Base-by-base conservation (phyloP, 37 sponge, comb jelly and placozoan genomes). In the Axinella damicornis region DNA sequence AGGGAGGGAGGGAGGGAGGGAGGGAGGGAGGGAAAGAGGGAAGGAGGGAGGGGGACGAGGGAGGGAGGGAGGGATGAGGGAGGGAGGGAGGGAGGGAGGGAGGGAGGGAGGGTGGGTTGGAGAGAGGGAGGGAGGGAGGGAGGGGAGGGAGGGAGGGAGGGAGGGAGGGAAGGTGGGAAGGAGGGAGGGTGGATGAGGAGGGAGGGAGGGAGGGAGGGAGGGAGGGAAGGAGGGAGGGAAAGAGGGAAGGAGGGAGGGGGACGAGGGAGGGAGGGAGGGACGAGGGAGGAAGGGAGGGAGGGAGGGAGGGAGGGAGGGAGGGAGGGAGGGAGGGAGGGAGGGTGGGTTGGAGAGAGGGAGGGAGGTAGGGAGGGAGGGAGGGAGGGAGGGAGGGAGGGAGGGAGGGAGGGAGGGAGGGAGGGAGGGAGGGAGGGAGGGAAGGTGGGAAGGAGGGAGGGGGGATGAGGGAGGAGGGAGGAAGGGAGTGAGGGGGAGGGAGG, bases 331-430 rank as follows among this genome's bases (percentile, higher is more conserved):
- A 2, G 16, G 27, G 5, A n/a, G 22, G 53, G 28, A 46, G 53
- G 21, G 37, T 11, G 53, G 2, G 21, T 2, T 12, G 14, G n/a
- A 5, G 62, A 5, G 6, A 6, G 28, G 35, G 53, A 46, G 73
- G 22, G 77, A 32, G 46, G 40, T 71, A 55, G 71, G 33, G 67
- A 33, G 46, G 12, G 17, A 79, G 33, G 17, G 6, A 81, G 58
- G 25, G 37, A 16, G 17, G 37, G 21, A 52, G 30, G 46, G 46
- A 46, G 46, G 9, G 9, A 46, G 9, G 46, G 46, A 9, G 46
- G 46, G 46, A 46, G 46, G 46, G 46, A 9, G 9, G 46, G 46
- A 46, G 9, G 46, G 9, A 9, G 9, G 46, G 46, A 46, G 46
- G 46, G 46, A 46, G 9, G 46, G 46, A 46, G 21, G 53, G 22